Evolutionary conservation across 2,113 vertebrate genomes (phyloP).

Genomic region (Pagrus major): DNA sequence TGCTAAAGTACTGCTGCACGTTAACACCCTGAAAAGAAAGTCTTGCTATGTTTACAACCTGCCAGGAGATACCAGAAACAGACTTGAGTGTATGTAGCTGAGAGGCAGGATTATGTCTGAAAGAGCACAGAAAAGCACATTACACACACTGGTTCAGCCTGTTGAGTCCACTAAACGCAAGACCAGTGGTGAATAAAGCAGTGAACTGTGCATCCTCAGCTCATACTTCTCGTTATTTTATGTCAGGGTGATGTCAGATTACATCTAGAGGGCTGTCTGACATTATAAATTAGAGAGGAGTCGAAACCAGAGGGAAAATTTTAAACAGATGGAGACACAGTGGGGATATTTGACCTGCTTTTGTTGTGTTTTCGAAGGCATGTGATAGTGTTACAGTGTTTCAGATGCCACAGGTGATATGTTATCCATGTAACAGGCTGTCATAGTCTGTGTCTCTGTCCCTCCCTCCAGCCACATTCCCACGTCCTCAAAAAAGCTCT

Average conservation of each 20-base stretch:
- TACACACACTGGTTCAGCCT: neutral
- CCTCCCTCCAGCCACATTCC: too few relatives aligned
- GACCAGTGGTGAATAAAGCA: neutral
- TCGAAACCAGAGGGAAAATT: neutral
- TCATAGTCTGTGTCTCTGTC: too few relatives aligned
- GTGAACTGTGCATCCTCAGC: neutral
- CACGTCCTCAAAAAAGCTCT: too few relatives aligned
- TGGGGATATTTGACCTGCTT: neutral
- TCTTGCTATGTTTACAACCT: constrained; percentile 20
- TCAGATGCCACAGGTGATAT: neutral
- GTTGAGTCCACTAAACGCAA: neutral
- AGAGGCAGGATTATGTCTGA: neutral
- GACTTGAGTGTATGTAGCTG: neutral
- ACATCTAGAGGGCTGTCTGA: neutral
- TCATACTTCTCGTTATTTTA: neutral
- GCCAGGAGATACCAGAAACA: neutral
- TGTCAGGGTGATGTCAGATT: neutral
- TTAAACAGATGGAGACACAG: neutral
- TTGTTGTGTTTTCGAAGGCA: neutral
- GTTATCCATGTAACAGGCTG: too few relatives aligned
- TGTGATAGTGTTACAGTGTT: neutral
- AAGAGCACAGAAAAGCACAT: neutral
- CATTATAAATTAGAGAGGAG: neutral
- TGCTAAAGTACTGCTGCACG: neutral
- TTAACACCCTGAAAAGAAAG: constrained; percentile 6